Evolutionary conservation across 2,888 invertebrate species (phyloP), one percentile per base, ranked within the genome.

Genomic region (Ormyrus rosae): DNA sequence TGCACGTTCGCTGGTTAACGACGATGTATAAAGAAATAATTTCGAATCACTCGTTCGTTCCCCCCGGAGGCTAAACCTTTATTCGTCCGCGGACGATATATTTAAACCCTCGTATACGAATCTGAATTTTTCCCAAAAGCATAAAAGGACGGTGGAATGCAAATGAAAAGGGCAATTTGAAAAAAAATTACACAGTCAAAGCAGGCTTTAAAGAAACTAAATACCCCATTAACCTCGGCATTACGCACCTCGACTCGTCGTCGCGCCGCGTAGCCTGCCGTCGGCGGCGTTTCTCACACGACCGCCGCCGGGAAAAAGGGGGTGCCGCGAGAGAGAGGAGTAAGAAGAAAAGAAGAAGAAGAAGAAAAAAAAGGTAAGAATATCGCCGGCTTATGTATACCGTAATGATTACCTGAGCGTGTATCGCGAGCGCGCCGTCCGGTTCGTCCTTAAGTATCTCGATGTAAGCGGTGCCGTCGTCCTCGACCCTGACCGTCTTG

Each of bases 381-480:
- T 74, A 79, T 79, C 68, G 73, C 74, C 67, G 61, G 45, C 8
- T n/a, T 34, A 45, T 11, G 9, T 76, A 69, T 73, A 81, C 77
- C 73, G 74, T 71, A 78, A 75, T 81, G 73, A 82, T 84, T 67
- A 85, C 85, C 75, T 85, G 70, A 67, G 84, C 76, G 86, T 96
- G 95, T 81, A 96, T 94, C 48, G 95, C 96, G 10, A 96, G 86
- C 11, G 95, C 92, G 79, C 95, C 95, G 88, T 96, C 95, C 55
- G 88, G 91, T 1, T 93, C 94, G 64, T 90, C 88, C 19, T 91
- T 88, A 1, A 91, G 89, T 11, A 96, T 88, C 55, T 88, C 84
- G 83, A 96, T 93, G 65, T 91, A 86, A 0, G 94, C 95, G 0
- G 89, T 91, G 0, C 95, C 95, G 83, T 93, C 92, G 13, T 88